Evolutionary conservation across 2,797 vertebrate species (phyloP), one percentile per base, ranked within the genome.

Genomic region (Tauraco hartlaubi): DNA sequence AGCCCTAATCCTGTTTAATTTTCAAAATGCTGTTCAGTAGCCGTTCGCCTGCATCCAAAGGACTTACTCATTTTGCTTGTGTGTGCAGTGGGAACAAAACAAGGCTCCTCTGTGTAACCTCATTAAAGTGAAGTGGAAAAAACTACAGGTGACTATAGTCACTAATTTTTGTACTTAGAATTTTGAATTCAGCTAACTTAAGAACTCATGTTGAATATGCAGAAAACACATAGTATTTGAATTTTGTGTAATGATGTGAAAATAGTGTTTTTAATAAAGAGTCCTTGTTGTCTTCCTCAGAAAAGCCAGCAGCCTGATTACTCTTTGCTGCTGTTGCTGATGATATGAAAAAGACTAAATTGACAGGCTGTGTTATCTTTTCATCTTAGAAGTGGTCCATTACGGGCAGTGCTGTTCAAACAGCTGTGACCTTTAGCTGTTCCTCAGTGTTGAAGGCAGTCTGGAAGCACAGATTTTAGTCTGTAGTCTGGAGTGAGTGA

Each of bases 121-220:
- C 21, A 11, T 71, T 28, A 44, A 37, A 41, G 28, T n/a, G 41
- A 79, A 56, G 48, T 17, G 23, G 43, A 15, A 49, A 64, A 66
- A 74, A 3, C 12, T 14, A 49, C 1, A 0, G 0, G 18, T 51
- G 28, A 19, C 2, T 6, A 6, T 6, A 56, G 26, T 26, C 9
- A 28, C 17, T 12, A 26, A 43, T 16, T 78, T 74, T 51, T 44
- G 15, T 56, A 21, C 58, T 61, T 6, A 21, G 21, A 55, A 25
- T 67, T 83, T 88, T 56, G 48, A 78, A 25, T 83, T 67, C 6
- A 3, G 17, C 37, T 55, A 64, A 33, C 13, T 46, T 37, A 39
- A 28, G 35, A 43, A 25, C 48, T 72, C 3, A 0, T 31, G 43
- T 39, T 48, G 85, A 82, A 64, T 8, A 5, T 6, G 35, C 31